phyloP scores from a whole-genome alignment of 2,113 vertebrate species.

The Salvelinus alpinus region DNA sequence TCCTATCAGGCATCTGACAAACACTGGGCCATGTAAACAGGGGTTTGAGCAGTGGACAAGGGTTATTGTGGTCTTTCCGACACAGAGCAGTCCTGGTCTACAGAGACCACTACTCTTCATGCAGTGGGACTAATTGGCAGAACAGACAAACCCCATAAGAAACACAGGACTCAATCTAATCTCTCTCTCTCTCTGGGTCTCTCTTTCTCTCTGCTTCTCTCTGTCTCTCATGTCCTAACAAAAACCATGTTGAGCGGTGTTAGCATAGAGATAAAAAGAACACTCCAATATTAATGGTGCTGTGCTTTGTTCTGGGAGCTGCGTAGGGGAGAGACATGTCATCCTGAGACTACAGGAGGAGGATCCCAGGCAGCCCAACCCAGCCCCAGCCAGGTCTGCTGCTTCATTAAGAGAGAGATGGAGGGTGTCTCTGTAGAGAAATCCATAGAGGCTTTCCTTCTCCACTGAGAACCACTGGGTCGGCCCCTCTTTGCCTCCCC shows the following conservation, averaged over 20 bases:
- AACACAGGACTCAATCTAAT: conserved; percentile 47
- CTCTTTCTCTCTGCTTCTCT: conserved; percentile 26
- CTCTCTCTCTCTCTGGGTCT: conserved; percentile 28
- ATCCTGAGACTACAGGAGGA: background rate
- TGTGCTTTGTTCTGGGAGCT: conserved; percentile 88
- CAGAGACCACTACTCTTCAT: conserved; percentile 44
- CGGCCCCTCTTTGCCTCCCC: conserved; percentile 19
- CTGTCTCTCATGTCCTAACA: conserved; percentile 43
- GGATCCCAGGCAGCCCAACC: conserved; percentile 72
- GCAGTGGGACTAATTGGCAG: conserved; percentile 61
- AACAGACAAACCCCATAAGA: conserved; percentile 58
- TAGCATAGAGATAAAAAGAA: conserved; percentile 90
- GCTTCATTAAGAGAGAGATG: conserved; percentile 83
- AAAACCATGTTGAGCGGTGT: conserved; percentile 84
- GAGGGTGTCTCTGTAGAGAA: conserved; percentile 80
- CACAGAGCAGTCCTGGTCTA: background rate
- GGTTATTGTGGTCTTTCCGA: background rate
- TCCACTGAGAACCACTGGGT: conserved; percentile 80
- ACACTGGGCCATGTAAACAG: background rate
- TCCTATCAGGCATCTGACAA: background rate
- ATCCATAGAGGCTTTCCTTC: conserved; percentile 87
- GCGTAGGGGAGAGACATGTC: conserved; percentile 73
- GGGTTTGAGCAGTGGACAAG: background rate
- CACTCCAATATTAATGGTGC: conserved; percentile 93
- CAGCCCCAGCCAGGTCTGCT: conserved; percentile 77